Evolutionary conservation across 2,113 vertebrate genomes (phyloP), one percentile per base, ranked within the genome.

Genomic region (Hippopotamus amphibius): DNA sequence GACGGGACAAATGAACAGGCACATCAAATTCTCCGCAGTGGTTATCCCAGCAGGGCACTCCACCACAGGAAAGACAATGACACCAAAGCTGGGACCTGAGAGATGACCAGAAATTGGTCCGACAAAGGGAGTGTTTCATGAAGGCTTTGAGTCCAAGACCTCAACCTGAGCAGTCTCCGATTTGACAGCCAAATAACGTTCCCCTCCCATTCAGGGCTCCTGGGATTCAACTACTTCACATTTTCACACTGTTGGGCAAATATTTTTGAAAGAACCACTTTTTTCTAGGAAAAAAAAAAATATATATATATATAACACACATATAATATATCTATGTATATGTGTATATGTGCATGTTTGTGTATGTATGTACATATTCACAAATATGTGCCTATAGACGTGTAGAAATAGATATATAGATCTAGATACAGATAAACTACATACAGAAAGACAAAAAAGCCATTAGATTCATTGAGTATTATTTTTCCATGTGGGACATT

Each of bases 21-120:
- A 22, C 12, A n/a, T 43, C 19, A 43, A 48, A 11, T 2, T 41
- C 66, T 53, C n/a, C 0, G 2, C 30, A 24, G 50, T 21, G 26
- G 22, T 12, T 17, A 33, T 19, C 76, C 63, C 63, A 19, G 7
- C 7, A 19, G 12, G 24, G 53, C 30, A 21, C 14, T 43, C 33
- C 16, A 6, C 15, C 2, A 1, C 7, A 21, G 55, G 22, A 12
- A 1, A 43, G 13, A 37, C 17, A 24, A 5, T 26, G 8, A 33
- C 30, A 43, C 4, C 65, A 10, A 59, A 76, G 53, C 48, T 5
- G 24, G 55, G n/a, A 46, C 41, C 48, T 15, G 30, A 89, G 72
- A 19, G 16, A 69, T 22, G 57, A 16, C 65, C 41, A 66, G 48
- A 72, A 12, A 10, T 0, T 53, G 14, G 16, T 68, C 41, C 55